Evolutionary conservation across 2,888 invertebrate genomes (phyloP), one percentile per base, ranked within the genome.

Genomic region (Callyntrura sp.): DNA sequence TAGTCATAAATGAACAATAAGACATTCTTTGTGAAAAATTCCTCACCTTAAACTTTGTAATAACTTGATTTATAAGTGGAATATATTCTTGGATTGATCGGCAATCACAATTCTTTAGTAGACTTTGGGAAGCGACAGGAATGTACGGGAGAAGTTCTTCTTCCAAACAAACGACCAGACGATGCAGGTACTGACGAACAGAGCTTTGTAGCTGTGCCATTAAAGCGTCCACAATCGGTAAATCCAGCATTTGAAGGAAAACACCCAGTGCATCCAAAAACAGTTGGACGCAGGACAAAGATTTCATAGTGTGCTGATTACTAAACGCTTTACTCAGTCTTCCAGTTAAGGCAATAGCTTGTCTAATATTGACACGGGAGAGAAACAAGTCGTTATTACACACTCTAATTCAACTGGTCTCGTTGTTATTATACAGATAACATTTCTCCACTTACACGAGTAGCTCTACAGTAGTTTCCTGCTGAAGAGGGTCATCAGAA

Each of bases 271-370:
- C 94, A 92, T 95, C 94, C 12, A 95, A 94, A 94, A 95, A 96
- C 1, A 95, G 94, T 43, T 94, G 94, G 25, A 95, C 94, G 94
- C 96, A 96, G 43, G 95, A 95, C 93, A 95, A 95, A 60, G 94
- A 94, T 93, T 95, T 95, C 95, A 96, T 95, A 0, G 95, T 95
- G 92, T 95, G 94, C 65, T 95, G 95, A 92, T 95, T 95, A 45
- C 95, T 95, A 94, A 96, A 96, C 0, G 95, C 96, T 94, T 96
- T 96, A 92, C 95, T 95, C 76, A 95, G 95, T 20, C 96, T 95
- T 91, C 95, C 95, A 93, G 95, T 95, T 85, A 95, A 94, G 17
- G 95, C 94, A 94, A 96, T 95, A 57, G 95, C 95, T 93, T 95
- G 95, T 83, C 94, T 94, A 28, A 14, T 35, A 4, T 25, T 57